phyloP scores from a whole-genome alignment of 2,113 vertebrate species.

The Opisthocomus hoazin region DNA sequence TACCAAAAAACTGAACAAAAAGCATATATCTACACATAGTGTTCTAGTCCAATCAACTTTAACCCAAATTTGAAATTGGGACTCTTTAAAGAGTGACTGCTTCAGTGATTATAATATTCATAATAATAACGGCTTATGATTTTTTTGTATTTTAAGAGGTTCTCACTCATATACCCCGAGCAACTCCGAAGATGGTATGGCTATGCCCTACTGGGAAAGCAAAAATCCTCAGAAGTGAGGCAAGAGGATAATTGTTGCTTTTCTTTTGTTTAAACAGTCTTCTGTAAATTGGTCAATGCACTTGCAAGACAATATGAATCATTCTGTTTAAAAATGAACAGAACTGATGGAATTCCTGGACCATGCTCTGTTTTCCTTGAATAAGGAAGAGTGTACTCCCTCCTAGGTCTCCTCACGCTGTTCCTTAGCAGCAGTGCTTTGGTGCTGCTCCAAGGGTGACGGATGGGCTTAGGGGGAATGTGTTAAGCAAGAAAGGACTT shows the following conservation, averaged over 20 bases:
- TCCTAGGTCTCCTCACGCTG: neutral
- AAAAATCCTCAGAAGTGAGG: neutral
- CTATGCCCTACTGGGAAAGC: neutral
- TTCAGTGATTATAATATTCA: neutral
- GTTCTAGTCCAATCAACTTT: neutral
- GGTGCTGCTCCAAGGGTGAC: neutral
- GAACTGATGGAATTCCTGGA: neutral
- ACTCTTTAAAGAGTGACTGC: neutral
- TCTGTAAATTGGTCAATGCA: neutral
- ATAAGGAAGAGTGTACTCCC: neutral
- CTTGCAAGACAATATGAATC: neutral
- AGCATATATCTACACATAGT: neutral
- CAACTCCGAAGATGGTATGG: neutral
- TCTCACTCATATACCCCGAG: neutral
- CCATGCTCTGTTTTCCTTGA: neutral
- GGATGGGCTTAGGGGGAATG: neutral
- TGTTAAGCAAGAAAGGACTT: neutral
- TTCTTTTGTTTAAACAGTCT: neutral
- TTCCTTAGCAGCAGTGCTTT: neutral
- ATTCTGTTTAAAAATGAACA: neutral
- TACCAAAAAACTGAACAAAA: neutral
- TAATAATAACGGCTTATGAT: neutral
- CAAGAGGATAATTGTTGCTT: neutral
- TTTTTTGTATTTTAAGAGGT: neutral
- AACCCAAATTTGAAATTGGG: neutral